Base-by-base conservation (phyloP, 2,888 invertebrate species). In the Acrobasis consociella region DNA sequence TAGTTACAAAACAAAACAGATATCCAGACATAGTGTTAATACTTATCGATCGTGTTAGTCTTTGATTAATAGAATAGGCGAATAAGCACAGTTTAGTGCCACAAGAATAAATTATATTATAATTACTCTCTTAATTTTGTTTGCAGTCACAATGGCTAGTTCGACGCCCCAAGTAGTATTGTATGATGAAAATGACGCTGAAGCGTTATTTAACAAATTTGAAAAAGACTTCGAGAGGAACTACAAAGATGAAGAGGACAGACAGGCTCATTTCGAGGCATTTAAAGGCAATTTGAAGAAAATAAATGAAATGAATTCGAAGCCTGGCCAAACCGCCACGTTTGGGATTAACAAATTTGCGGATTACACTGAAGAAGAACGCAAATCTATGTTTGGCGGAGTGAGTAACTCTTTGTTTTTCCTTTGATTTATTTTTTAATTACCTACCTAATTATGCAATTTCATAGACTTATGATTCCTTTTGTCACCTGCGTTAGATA, bases 291-390 rank as follows among this genome's bases (percentile, higher is more conserved):
- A 60, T 69, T 72, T 85, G 60, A 46, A 69, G 55, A 63, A 67
- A 31, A 78, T 83, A 39, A 82, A 83, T 49, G 67, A 69, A 17
- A 1, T 72, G 16, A 81, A 81, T 58, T 58, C 60, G 17, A 46
- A 60, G 0, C 46, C 46, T 11, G 64, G 56, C 39, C 3, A 65
- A 0, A 17, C 58, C 13, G 74, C 79, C 2, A 72, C 69, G 7
- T 82, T 64, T 61, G 81, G 69, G 22, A 74, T 84, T 31, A 83
- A 82, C 42, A 65, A 78, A 62, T 80, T 81, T 10, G 72, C 85
- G 0, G 72, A 72, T 51, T 70, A 68, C 55, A 72, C 70, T 0
- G 46, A 51, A 1, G 65, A 65, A 0, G 71, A 72, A 17, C 65
- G 17, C 31, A 62, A 66, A 49, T 9, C 16, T 9, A 64, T 72